These are phyloP conservation scores for Emys orbicularis DNA, from an alignment of 2,797 vertebrate species.

Conservation along the genomic window DNA sequence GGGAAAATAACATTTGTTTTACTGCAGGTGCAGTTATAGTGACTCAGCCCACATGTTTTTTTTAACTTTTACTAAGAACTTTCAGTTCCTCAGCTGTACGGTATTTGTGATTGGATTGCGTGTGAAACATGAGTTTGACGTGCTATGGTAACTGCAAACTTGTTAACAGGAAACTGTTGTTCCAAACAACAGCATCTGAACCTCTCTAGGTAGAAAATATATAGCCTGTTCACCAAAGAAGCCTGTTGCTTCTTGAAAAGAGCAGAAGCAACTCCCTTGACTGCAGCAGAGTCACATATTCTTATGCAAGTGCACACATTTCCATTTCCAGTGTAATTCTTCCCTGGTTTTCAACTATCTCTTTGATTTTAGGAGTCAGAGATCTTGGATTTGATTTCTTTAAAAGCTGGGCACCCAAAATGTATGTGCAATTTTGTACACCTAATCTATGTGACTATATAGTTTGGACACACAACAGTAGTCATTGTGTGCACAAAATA, in stretches of 20 bases:
- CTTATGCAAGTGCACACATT: not conserved
- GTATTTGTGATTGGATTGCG: not conserved
- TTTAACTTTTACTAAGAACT: not conserved
- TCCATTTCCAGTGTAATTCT: not conserved
- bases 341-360: not conserved
- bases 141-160: not conserved
- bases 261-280: not conserved
- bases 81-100: not conserved
- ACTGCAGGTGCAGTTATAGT: not conserved
- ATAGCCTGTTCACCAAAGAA: not conserved
- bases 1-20: not conserved
- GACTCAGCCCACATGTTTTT: not conserved
- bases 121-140: not conserved
- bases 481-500: not conserved
- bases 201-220: not conserved
- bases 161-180: slow-evolving; percentile 2
- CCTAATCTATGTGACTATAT: not conserved
- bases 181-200: not conserved
- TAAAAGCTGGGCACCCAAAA: not conserved
- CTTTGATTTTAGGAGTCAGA: not conserved
- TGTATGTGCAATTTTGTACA: not conserved
- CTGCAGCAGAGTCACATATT: not conserved
- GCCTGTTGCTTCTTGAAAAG: not conserved
- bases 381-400: not conserved
- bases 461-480: not conserved